Base-by-base conservation (phyloP, 2,888 invertebrate genomes). In the Agrochola lychnidis region DNA sequence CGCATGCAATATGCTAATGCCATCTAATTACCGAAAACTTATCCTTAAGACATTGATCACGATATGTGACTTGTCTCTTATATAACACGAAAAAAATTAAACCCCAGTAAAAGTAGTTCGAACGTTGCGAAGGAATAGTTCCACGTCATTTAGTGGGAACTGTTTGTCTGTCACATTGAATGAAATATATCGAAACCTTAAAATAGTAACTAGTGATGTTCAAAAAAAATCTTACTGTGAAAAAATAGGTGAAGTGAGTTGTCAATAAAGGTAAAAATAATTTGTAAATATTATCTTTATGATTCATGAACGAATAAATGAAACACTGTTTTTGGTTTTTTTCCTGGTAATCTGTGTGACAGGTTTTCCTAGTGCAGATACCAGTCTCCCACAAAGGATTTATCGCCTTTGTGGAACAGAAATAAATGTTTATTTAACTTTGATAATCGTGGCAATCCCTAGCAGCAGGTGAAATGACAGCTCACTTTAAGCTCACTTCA, bases 41-140 rank as follows among this genome's bases (percentile, higher is more conserved):
- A 95, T 95, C 93, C 94, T 90, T 93, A 92, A 94, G 93, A 92
- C 94, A 95, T 95, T 94, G 93, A 94, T 95, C 95, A 94, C 94
- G 94, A 94, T 93, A 91, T 91, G 90, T 91, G 93, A 92, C 92
- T 92, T 90, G 94, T 93, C 87, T 82, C 82, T 95, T 94, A 91
- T 88, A 87, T 93, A 94, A 94, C 82, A 81, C 78, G 79, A 88
- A 92, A 92, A 83, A 93, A 89, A 89, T 86, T 90, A 90, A 88
- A 87, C 89, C 89, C 87, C 87, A 88, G 93, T 93, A 94, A 93
- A 93, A 92, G 92, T 93, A 90, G 92, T 91, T 82, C 87, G 88
- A 86, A 89, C 81, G 88, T 92, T 93, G 90, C 92, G 87, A 89
- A 88, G 89, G 86, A 85, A 89, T 82, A 84, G 74, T 79, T 87